Evolutionary conservation across 2,113 vertebrate genomes (phyloP), one percentile per base, ranked within the genome.

Genomic region (Petrocephalus microphthalmus): DNA sequence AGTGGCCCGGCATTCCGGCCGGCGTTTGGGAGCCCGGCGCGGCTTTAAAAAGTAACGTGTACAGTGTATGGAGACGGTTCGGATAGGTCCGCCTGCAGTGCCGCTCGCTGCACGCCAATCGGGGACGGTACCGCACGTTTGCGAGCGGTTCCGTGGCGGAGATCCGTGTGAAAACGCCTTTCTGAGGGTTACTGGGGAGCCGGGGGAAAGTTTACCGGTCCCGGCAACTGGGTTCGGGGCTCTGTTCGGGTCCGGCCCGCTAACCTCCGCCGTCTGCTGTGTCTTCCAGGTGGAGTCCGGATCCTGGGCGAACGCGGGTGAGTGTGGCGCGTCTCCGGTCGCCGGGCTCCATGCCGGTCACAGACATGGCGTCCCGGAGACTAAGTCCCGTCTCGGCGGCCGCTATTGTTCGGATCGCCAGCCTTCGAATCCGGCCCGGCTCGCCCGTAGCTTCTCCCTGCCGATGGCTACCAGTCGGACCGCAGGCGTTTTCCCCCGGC

Each of bases 331-430:
- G 10, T 13, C 82, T 52, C 49, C 49, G 19, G 45, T n/a, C 82
- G 49, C 49, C 85, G 91, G 89, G 93, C 86, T 82, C 74, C 83
- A 37, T 53, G 82, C 87, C 83, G 89, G 84, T 95, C 96, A 95
- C 96, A 98, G 98, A 98, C 97, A 99, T 99, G 98, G 98, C 97
- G 98, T 97, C 98, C 60, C 97, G 98, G 97, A 99, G 98, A 98
- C 98, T 98, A 99, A 99, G 98, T 99, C 98, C 96, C 96, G 97
- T 98, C 96, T 97, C 96, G 96, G 71, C 33, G 96, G 97, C 97
- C 96, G 95, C 98, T 96, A 98, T 99, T 99, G 98, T 99, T 98
- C 97, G 97, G 96, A 97, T 97, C 94, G 82, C n/a, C 94, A 94
- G 96, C 89, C 92, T 92, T 91, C 89, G 87, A 94, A 89, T 90